These are phyloP conservation scores for Oenanthe oenanthe DNA, from an alignment of 2,113 vertebrate species.

Conservation along the genomic window DNA sequence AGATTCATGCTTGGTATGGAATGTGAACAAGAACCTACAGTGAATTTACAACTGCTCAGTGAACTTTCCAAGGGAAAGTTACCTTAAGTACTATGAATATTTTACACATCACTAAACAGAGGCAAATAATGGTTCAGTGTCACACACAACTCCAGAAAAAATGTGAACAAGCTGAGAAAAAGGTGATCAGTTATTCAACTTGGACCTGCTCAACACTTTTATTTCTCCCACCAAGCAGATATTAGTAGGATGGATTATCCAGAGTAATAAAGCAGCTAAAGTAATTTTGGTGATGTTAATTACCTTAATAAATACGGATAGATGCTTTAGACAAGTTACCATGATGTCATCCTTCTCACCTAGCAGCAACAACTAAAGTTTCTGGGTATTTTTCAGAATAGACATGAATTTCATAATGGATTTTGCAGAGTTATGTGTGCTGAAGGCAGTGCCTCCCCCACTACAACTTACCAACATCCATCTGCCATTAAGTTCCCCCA, in stretches of 20 bases:
- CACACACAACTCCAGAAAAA: neutral
- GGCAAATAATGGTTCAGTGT: neutral
- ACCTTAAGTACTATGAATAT: neutral
- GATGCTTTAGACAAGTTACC: neutral
- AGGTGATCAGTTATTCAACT: neutral
- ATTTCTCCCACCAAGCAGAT: neutral
- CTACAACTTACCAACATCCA: neutral
- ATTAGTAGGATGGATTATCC: neutral
- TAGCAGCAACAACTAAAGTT: neutral
- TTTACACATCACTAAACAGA: neutral
- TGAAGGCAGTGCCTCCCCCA: neutral
- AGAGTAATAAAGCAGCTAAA: neutral
- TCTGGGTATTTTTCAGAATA: neutral
- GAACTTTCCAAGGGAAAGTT: neutral
- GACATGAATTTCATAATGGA: neutral
- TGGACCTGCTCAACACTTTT: neutral
- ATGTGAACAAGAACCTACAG: rapidly evolving
- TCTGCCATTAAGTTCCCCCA: neutral
- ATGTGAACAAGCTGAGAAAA: neutral
- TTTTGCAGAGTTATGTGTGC: neutral
- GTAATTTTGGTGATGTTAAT: neutral
- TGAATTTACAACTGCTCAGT: neutral
- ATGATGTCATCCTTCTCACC: neutral
- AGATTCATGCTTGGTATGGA: neutral
- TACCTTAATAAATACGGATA: neutral